Percentiles rank a stretch among this genome's conserved stretches.
phyloP scores from a whole-genome alignment of 2,797 vertebrate species.

The Megalops cyprinoides region DNA sequence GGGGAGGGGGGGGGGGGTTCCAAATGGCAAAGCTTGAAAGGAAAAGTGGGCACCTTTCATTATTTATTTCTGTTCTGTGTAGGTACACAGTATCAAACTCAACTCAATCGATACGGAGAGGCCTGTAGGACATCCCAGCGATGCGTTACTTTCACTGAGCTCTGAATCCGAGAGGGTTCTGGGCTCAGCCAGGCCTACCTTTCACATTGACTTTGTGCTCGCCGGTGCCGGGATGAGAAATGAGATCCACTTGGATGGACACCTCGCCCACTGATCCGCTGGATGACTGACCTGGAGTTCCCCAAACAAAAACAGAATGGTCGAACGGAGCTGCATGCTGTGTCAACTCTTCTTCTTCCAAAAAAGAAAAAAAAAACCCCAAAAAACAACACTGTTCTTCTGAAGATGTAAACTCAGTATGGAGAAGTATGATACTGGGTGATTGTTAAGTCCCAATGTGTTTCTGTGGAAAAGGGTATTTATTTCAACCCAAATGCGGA shows the following conservation, averaged over 20 bases:
- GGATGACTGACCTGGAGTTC: constrained; percentile 81
- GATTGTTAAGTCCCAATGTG: no score
- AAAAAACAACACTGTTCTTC: no score
- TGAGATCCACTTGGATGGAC: constrained; percentile 90
- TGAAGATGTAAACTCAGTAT: no score
- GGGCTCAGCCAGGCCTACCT: constrained; percentile 62
- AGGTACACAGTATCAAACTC: no score
- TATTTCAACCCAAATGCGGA: no score
- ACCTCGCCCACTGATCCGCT: constrained; percentile 90
- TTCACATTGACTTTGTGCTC: constrained; percentile 97
- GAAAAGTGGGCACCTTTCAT: neutral
- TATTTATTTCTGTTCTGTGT: neutral
- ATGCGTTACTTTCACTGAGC: no score
- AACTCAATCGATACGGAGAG: neutral
- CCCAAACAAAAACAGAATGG: constrained; percentile 62
- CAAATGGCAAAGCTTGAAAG: neutral
- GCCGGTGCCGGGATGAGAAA: constrained; percentile 89
- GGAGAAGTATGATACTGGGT: no score
- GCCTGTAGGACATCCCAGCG: no score
- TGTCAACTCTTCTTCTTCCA: neutral
- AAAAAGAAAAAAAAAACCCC: no score
- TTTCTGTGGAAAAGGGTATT: no score
- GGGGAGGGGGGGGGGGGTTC: no score
- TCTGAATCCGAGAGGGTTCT: neutral
- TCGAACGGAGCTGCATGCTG: constrained; percentile 40